Conservation (phyloP, 2,113 vertebrate species). For the Hyla sarda region DNA sequence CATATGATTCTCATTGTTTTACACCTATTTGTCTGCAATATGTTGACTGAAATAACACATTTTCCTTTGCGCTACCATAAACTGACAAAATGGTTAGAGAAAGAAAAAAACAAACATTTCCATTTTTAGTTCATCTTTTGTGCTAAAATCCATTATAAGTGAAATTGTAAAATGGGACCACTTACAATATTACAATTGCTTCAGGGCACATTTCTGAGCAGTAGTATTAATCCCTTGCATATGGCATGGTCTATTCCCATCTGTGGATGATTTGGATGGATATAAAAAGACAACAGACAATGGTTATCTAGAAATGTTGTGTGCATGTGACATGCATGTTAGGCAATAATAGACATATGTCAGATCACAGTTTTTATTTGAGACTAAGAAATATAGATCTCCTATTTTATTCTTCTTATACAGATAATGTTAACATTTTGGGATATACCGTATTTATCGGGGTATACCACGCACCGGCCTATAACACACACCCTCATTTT, state of each 20-base stretch:
- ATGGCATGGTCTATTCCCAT: conserved; percentile 17
- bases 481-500: too few relatives aligned
- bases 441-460: too few relatives aligned
- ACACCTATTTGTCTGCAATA: not conserved
- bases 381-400: not conserved
- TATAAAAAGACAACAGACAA: not conserved
- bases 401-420: not conserved
- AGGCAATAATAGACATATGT: not conserved
- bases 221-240: conserved; percentile 23
- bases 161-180: not conserved
- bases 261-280: conserved; percentile 15
- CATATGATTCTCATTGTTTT: not conserved
- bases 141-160: not conserved
- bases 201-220: not conserved
- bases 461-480: too few relatives aligned
- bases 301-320: not conserved
- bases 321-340: not conserved
- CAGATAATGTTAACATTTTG: not conserved
- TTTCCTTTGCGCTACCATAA: not conserved
- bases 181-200: not conserved
- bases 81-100: not conserved
- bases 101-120: not conserved
- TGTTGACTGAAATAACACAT: not conserved
- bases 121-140: not conserved
- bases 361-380: not conserved